A percentile compares a stretch with the other conserved stretches of the same genome.
phyloP scores from a whole-genome alignment of 2,797 vertebrate genomes.

The Dendrocincla tyrannina region DNA sequence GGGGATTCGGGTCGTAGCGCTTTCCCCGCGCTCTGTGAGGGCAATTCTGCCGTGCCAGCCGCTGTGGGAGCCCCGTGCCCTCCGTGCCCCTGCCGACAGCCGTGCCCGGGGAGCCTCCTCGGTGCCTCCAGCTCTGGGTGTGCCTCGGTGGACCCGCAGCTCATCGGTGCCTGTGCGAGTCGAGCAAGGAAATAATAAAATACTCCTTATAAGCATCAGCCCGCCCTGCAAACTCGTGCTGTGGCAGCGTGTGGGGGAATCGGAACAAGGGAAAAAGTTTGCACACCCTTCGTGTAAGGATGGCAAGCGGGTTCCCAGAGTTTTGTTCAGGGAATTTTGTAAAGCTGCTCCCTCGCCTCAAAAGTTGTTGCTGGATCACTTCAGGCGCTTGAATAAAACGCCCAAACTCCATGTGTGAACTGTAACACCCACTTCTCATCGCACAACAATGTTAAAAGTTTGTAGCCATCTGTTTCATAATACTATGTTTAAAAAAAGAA shows the following conservation, averaged over 20 bases:
- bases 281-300: not conserved
- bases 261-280: accelerated
- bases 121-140: not conserved
- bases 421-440: accelerated
- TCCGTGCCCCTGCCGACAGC: not conserved
- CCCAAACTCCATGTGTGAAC: accelerated
- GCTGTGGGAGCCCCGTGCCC: accelerated
- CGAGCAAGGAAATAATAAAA: accelerated
- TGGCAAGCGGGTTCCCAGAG: not conserved
- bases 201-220: accelerated
- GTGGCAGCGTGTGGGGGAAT: accelerated
- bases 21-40: accelerated
- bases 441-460: not conserved
- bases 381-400: not conserved
- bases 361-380: accelerated
- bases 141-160: accelerated
- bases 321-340: accelerated
- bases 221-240: accelerated
- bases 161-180: not conserved
- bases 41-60: accelerated
- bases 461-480: accelerated
- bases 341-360: not conserved
- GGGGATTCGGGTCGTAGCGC: not conserved
- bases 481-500: accelerated
- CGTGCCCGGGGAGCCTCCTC: accelerated